Percentiles rank a stretch among this genome's conserved stretches.
Conservation (phyloP, 2,888 invertebrate genomes). For the Philaethria dido region DNA sequence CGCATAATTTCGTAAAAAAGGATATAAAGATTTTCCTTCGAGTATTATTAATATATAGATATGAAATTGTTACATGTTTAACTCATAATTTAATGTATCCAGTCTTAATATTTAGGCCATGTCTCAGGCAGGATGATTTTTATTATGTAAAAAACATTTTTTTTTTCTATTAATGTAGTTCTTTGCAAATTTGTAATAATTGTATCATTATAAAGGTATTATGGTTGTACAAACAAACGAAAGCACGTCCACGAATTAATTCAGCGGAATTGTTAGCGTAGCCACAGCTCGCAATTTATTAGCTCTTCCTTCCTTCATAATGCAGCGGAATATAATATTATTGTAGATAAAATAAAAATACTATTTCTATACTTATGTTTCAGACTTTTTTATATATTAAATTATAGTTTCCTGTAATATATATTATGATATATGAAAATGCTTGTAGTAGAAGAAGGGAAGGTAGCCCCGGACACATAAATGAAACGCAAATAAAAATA, state of each 20-base stretch:
- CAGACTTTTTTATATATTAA: background rate
- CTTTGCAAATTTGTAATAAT: constrained; percentile 6
- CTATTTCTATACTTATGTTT: background rate
- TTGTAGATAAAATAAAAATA: constrained; percentile 18
- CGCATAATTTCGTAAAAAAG: too few species aligned
- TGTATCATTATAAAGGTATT: constrained; percentile 31
- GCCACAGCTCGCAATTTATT: constrained; percentile 47
- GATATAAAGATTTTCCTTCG: too few species aligned
- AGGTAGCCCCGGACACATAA: too few species aligned
- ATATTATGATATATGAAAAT: too few species aligned
- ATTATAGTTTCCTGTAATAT: too few species aligned
- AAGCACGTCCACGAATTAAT: constrained; percentile 47
- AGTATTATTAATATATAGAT: too few species aligned
- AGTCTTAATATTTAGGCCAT: too few species aligned
- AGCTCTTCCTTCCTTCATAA: constrained; percentile 44
- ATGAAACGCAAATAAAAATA: too few species aligned
- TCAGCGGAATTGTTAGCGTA: constrained; percentile 44
- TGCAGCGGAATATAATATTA: constrained; percentile 30
- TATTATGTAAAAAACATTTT: background rate
- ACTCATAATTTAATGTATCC: too few species aligned
- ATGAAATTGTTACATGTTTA: too few species aligned
- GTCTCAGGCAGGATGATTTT: too few species aligned
- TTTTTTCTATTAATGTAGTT: background rate
- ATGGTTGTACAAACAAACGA: constrained; percentile 43
- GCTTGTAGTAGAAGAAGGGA: too few species aligned